Percentiles rank a stretch among this genome's conserved stretches.
These are phyloP conservation scores for Synaphobranchus kaupii DNA, from an alignment of 2,797 vertebrate genomes.

Conservation along the genomic window DNA sequence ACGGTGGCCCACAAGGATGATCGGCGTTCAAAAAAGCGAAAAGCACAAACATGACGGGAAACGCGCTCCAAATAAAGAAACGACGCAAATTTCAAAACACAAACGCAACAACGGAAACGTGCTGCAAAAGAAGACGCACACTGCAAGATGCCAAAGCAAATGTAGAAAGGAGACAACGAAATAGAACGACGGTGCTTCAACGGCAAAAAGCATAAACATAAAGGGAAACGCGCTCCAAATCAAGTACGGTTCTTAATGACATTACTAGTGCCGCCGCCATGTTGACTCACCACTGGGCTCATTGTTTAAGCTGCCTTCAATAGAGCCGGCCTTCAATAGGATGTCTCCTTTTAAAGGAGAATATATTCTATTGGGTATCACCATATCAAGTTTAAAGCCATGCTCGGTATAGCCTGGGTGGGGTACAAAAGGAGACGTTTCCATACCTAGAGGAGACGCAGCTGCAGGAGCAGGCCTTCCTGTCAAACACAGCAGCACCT, in stretches of 20 bases:
- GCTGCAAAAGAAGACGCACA: too few species aligned
- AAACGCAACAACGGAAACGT: too few species aligned
- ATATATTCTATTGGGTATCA: constrained; percentile 41
- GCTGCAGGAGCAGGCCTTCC: constrained; percentile 23
- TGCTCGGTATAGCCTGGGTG: constrained; percentile 45
- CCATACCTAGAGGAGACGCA: constrained; percentile 38
- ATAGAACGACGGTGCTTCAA: too few species aligned
- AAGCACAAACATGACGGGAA: too few species aligned
- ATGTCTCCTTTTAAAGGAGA: constrained; percentile 46
- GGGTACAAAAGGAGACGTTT: constrained; percentile 38
- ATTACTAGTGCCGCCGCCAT: background rate
- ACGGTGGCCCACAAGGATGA: too few species aligned
- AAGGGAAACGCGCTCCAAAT: too few species aligned
- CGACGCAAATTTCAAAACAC: too few species aligned
- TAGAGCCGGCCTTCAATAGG: constrained; percentile 35
- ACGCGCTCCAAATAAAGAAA: too few species aligned
- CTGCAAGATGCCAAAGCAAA: too few species aligned
- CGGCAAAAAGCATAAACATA: background rate
- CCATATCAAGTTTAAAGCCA: constrained; percentile 57
- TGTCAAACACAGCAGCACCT: background rate
- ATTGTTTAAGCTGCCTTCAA: constrained; percentile 43
- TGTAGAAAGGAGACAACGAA: too few species aligned
- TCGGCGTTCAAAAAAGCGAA: too few species aligned
- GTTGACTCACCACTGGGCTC: constrained; percentile 26
- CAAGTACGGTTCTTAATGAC: background rate